Base-by-base conservation (phyloP, 2,797 vertebrate species). In the Poecile montanus region DNA sequence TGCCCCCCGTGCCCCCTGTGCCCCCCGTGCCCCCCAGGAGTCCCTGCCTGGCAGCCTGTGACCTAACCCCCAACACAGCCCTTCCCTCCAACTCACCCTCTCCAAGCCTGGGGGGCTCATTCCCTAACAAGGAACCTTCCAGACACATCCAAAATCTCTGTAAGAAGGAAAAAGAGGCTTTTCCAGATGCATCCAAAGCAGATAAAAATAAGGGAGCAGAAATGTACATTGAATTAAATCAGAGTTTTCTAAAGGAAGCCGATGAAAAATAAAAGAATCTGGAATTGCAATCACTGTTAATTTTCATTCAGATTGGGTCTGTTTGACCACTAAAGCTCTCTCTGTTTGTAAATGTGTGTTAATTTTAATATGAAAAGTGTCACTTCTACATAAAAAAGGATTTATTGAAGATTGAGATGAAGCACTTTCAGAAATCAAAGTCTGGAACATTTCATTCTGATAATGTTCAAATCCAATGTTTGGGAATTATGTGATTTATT, bases 91-190 rank as follows among this genome's bases (percentile, higher is more conserved):
- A 8, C 15, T 42, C 42, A 3, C 36, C 42, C 25, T 16, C 2
- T 21, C 32, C 22, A 0, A 8, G 13, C 16, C 21, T 13, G 6
- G 0, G 7, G 36, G 40, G 8, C 32, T 68, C 56, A 1, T 20
- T 15, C 53, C 38, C 5, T 14, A 10, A 20, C 29, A 42, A 63
- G 25, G 36, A 60, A 4, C 2, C 23, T 62, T 58, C 51, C 47
- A 56, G 50, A 38, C 2, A 25, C 9, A 14, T 2, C 45, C 32
- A 16, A 13, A 60, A 74, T 20, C 30, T 16, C 85, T 18, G 8
- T 13, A 6, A 19, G 40, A 50, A 57, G 20, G 32, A 38, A 26
- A 18, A 71, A 50, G 0, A 9, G 25, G 25, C 21, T 70, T 79
- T 79, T 48, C 56, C 45, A 30, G 42, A 22, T 11, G 27, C 12